Evolutionary conservation across 2,797 vertebrate genomes (phyloP).

Genomic region (Philypnodon macrostomus): DNA sequence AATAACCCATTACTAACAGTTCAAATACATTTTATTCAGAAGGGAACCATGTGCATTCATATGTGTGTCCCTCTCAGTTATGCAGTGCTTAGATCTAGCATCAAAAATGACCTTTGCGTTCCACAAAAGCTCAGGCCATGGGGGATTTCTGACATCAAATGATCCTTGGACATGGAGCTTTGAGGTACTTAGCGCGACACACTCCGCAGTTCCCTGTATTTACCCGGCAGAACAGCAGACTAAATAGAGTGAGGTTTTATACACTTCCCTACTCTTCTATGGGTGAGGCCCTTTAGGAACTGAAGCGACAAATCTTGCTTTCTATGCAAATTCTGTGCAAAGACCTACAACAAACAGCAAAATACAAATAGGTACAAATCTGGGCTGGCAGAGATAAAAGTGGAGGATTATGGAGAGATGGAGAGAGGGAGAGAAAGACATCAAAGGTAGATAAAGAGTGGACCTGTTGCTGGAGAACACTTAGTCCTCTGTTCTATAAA

Average conservation of each 20-base stretch:
- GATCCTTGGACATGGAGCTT: constrained; percentile 23
- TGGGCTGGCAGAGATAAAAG: constrained; percentile 21
- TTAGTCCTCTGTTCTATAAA: constrained; percentile 18
- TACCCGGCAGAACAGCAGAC: constrained; percentile 11
- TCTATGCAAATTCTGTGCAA: constrained; percentile 36
- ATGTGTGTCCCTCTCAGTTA: constrained; percentile 9
- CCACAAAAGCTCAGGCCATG: constrained; percentile 8
- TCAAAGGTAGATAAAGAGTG: constrained; percentile 39
- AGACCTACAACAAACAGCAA: constrained; percentile 32
- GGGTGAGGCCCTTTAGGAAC: constrained; percentile 18
- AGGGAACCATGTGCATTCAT: not conserved
- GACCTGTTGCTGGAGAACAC: constrained; percentile 16
- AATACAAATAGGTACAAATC: constrained; percentile 32
- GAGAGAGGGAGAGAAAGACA: constrained; percentile 20
- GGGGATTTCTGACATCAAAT: constrained; percentile 37
- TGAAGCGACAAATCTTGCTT: constrained; percentile 20
- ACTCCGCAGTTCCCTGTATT: constrained; percentile 23
- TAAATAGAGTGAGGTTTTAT: constrained; percentile 27
- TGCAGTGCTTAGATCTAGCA: constrained; percentile 13
- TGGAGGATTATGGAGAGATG: constrained; percentile 27
- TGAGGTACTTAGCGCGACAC: constrained; percentile 19
- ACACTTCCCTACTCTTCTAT: constrained; percentile 1
- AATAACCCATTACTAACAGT: not conserved
- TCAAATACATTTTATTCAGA: constrained; percentile 3
- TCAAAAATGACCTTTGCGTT: constrained; percentile 31